phyloP scores from a whole-genome alignment of 2,888 invertebrate genomes.

The Clusia tigrina region DNA sequence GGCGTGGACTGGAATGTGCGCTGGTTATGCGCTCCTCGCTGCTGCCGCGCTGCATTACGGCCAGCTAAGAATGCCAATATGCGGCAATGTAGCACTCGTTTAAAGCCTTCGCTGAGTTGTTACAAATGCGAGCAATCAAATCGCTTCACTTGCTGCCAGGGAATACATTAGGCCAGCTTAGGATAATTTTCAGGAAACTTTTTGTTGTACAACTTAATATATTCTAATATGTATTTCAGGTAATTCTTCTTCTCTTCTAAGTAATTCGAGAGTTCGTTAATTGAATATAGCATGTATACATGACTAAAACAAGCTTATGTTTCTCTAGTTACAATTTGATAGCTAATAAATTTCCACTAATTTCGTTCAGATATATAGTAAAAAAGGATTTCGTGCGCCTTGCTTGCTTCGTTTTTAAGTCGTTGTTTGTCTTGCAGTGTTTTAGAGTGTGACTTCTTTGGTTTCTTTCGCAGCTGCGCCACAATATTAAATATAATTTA shows the following conservation, averaged over 20 bases:
- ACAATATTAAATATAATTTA: no score
- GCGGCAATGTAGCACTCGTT: constrained; percentile 10
- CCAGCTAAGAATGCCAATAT: not conserved
- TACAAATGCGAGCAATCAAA: constrained; percentile 4
- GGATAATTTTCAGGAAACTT: no score
- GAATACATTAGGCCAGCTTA: no score
- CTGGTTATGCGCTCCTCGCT: constrained; percentile 58
- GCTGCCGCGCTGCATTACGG: constrained; percentile 46
- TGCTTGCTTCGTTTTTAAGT: not conserved
- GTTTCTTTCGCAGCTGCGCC: no score
- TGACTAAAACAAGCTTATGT: no score
- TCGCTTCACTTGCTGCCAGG: constrained; percentile 21
- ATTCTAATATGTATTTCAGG: no score
- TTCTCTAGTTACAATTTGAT: no score
- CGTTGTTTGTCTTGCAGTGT: not conserved
- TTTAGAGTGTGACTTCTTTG: not conserved
- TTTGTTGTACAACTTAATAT: no score
- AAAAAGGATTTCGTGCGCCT: not conserved
- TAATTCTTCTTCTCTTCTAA: no score
- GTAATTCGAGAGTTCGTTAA: no score
- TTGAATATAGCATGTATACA: no score
- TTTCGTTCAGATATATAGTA: not conserved
- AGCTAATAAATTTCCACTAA: no score
- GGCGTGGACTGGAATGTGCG: constrained; percentile 48
- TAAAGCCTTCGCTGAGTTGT: constrained; percentile 26